These are phyloP conservation scores for Macrosteles quadrilineatus DNA, from an alignment of 1,140 invertebrate species.

Conservation along the genomic window DNA sequence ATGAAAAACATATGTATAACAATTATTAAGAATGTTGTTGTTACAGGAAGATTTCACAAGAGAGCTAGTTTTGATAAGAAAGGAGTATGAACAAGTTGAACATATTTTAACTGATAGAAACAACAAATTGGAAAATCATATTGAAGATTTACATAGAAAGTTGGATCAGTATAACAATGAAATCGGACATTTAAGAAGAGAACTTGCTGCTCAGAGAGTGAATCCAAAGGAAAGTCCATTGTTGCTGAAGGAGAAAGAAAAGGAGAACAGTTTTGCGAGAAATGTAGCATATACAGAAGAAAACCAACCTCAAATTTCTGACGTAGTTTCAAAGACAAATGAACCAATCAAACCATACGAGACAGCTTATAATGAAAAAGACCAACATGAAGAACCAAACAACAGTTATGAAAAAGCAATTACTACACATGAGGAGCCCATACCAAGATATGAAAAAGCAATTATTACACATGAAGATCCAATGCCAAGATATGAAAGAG, in stretches of 20 bases:
- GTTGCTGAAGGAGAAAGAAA: not conserved
- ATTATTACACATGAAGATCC: too few species aligned
- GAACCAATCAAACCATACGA: too few species aligned
- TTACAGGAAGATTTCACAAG: not conserved
- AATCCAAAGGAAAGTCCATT: not conserved
- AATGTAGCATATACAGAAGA: not conserved
- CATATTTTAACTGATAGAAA: slow-evolving; percentile 1
- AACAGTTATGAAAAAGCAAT: too few species aligned
- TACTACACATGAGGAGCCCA: too few species aligned
- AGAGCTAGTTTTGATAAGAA: not conserved
- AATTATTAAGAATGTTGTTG: too few species aligned
- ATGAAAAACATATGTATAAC: too few species aligned
- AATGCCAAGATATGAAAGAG: too few species aligned
- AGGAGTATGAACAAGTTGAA: slow-evolving; percentile 12
- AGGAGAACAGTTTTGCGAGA: not conserved
- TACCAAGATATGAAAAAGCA: too few species aligned
- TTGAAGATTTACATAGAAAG: not conserved
- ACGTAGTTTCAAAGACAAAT: too few species aligned
- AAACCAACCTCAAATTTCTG: not conserved
- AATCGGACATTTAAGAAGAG: not conserved
- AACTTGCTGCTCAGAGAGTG: not conserved
- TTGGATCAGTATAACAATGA: not conserved
- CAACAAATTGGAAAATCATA: not conserved
- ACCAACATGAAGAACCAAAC: too few species aligned
- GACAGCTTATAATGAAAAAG: too few species aligned